phyloP scores from a whole-genome alignment of 2,797 vertebrate genomes.

The Bradypodion ventrale region DNA sequence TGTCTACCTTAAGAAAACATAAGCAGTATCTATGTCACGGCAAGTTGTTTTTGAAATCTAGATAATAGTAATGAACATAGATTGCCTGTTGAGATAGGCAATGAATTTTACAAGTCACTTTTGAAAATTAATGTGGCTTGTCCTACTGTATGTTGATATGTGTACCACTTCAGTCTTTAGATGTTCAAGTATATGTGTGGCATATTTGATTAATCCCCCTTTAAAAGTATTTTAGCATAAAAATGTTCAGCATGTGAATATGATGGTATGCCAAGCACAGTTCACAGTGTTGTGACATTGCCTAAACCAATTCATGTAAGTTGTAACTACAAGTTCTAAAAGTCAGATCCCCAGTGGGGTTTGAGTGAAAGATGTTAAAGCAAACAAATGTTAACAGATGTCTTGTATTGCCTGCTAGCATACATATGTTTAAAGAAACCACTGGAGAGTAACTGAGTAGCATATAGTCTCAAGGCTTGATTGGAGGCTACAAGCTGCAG shows the following conservation, averaged over 20 bases:
- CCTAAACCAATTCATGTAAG: background rate
- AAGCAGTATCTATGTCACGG: no score
- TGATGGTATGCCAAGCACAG: background rate
- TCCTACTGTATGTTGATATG: no score
- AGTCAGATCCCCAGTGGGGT: background rate
- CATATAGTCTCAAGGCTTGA: background rate
- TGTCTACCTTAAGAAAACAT: no score
- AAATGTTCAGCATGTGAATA: background rate
- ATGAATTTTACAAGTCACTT: no score
- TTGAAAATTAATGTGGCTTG: no score
- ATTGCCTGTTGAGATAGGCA: no score
- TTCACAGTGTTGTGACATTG: background rate
- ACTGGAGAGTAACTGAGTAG: background rate
- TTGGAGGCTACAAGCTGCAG: background rate
- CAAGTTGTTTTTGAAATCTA: no score
- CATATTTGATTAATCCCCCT: background rate
- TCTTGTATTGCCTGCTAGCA: background rate
- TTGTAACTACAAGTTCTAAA: background rate
- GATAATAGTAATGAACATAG: no score
- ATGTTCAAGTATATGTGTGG: background rate
- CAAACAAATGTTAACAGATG: background rate
- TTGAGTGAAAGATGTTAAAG: constrained; percentile 2
- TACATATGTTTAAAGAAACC: background rate
- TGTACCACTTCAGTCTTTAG: background rate
- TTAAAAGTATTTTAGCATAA: background rate